Conservation (phyloP, 2,888 invertebrate genomes). For the Halocaridina rubra region DNA sequence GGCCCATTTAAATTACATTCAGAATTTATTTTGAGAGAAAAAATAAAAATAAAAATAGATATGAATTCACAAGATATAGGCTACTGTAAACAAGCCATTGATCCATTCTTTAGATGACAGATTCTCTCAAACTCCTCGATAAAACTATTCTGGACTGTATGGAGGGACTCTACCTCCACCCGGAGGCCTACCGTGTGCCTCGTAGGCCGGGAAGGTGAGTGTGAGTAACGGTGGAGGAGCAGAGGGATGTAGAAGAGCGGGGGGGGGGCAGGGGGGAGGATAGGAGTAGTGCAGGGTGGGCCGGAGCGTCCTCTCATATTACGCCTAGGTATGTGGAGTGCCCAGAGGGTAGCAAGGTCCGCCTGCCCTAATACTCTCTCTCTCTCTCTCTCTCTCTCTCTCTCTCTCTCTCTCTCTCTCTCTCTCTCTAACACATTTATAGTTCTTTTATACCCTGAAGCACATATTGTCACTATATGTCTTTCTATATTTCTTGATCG, state of each 20-base stretch:
- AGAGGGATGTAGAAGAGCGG: not conserved
- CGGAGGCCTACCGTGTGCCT: not conserved
- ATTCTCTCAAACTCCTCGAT: too few species aligned
- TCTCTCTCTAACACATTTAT: not conserved
- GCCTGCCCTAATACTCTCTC: not conserved
- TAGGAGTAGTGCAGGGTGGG: not conserved
- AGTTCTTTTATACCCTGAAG: too few species aligned
- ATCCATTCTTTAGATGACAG: too few species aligned
- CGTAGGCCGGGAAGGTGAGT: not conserved
- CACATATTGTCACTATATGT: too few species aligned
- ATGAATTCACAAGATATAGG: too few species aligned
- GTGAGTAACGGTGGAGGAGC: not conserved
- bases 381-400: constrained; percentile 5
- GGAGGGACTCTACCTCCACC: too few species aligned
- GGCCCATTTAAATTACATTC: too few species aligned
- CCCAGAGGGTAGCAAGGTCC: constrained; percentile 26
- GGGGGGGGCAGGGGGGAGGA: not conserved
- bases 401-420: constrained; percentile 1
- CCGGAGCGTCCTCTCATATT: constrained; percentile 31
- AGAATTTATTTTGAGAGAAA: too few species aligned
- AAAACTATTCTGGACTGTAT: too few species aligned
- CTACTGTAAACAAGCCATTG: not conserved
- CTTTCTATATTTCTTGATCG: too few species aligned
- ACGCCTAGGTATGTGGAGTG: constrained; percentile 43
- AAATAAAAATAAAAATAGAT: too few species aligned